Conservation (phyloP, 2,113 vertebrate species). For the Bambusicola thoracicus region DNA sequence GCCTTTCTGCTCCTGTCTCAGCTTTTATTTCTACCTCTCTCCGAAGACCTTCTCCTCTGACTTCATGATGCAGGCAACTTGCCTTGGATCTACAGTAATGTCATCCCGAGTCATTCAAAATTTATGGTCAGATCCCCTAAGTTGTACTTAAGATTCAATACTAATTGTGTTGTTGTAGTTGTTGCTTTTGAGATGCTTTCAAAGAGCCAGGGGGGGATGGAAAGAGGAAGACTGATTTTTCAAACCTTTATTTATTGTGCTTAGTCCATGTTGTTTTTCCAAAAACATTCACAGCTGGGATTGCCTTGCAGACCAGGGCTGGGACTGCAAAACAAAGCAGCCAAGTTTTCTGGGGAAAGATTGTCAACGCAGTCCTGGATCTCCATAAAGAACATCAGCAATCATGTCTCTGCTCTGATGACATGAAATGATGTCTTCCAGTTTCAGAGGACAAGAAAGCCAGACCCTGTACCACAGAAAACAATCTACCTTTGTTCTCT, state of each 20-base stretch:
- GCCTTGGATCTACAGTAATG: neutral
- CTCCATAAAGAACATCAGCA: neutral
- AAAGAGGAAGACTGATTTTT: neutral
- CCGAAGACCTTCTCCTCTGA: neutral
- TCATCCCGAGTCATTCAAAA: neutral
- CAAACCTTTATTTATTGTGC: neutral
- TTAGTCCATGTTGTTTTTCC: neutral
- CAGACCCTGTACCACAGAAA: neutral
- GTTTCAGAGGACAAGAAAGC: neutral
- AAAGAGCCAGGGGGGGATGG: rapidly evolving
- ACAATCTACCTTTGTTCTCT: neutral
- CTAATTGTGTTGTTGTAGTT: neutral
- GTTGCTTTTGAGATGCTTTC: neutral
- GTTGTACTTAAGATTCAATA: too few species aligned
- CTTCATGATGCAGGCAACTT: neutral
- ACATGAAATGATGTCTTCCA: neutral
- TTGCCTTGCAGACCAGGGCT: neutral
- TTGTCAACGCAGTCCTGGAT: neutral
- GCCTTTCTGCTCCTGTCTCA: neutral
- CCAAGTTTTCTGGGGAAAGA: neutral
- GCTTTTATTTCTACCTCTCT: neutral
- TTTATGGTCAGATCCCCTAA: neutral
- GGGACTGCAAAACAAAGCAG: neutral
- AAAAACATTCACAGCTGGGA: neutral
- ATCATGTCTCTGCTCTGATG: neutral